Conservation (phyloP, 2,888 invertebrate genomes). For the Bruchidius siliquastri region DNA sequence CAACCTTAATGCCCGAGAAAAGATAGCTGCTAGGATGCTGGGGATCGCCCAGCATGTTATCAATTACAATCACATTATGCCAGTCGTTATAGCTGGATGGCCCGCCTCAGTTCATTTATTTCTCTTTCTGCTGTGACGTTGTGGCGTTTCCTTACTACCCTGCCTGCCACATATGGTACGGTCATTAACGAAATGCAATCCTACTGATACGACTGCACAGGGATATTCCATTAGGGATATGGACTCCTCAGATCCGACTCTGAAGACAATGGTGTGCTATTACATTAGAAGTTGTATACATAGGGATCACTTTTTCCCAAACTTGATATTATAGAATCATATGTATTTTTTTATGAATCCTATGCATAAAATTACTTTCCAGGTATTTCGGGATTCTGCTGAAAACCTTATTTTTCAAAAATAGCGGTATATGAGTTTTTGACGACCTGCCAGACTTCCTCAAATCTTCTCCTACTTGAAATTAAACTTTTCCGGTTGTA, state of each 20-base stretch:
- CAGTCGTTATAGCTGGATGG: background rate
- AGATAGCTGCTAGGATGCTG: background rate
- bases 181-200: background rate
- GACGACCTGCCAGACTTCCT: no score
- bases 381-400: no score
- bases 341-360: no score
- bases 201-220: background rate
- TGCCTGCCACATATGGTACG: background rate
- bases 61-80: background rate
- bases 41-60: background rate
- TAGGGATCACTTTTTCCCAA: no score
- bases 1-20: background rate
- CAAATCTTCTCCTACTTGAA: no score
- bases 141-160: background rate
- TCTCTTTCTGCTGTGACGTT: background rate
- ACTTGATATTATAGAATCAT: no score
- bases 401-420: no score
- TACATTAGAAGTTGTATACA: no score
- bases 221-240: background rate
- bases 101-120: background rate
- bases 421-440: no score
- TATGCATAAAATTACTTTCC: no score
- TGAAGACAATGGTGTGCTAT: background rate
- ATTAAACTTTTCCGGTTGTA: no score
- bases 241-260: background rate